Conservation (phyloP, 2,888 invertebrate genomes). For the Bhutanitis thaidina region DNA sequence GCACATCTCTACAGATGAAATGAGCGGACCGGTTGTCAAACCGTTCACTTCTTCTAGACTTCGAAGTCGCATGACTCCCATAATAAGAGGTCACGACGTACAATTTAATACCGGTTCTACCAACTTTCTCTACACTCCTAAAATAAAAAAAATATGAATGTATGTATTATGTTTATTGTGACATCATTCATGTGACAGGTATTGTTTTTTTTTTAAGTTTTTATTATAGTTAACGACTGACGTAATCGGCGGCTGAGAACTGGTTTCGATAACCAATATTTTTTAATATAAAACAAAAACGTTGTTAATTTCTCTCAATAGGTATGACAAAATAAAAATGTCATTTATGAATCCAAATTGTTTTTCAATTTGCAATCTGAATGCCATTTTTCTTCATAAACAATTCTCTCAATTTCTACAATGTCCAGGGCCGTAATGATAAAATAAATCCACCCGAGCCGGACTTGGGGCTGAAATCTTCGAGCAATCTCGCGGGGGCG, state of each 20-base stretch:
- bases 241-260: too few relatives aligned
- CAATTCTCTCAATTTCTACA: slow-evolving; percentile 2
- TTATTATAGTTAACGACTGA: too few relatives aligned
- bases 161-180: too few relatives aligned
- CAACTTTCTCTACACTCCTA: slow-evolving; percentile 6
- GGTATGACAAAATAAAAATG: too few relatives aligned
- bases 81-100: slow-evolving; percentile 7
- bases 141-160: too few relatives aligned
- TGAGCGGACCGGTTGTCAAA: slow-evolving; percentile 21
- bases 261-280: too few relatives aligned
- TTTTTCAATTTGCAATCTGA: too few relatives aligned
- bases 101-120: slow-evolving; percentile 3
- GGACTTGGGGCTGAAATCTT: slow-evolving; percentile 53
- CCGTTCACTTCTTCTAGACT: background rate
- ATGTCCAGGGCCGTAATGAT: slow-evolving; percentile 27
- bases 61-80: background rate
- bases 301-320: too few relatives aligned
- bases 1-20: slow-evolving; percentile 27
- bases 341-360: too few relatives aligned
- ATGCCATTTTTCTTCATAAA: background rate
- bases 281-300: too few relatives aligned
- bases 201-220: too few relatives aligned
- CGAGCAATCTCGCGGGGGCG: slow-evolving; percentile 66
- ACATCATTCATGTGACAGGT: too few relatives aligned
- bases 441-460: slow-evolving; percentile 52